A percentile compares a stretch with the other conserved stretches of the same genome.
Evolutionary conservation across 35 echinoderm and acorn worm genomes (phyloP).

Genomic region (Holothuria glaberrima): DNA sequence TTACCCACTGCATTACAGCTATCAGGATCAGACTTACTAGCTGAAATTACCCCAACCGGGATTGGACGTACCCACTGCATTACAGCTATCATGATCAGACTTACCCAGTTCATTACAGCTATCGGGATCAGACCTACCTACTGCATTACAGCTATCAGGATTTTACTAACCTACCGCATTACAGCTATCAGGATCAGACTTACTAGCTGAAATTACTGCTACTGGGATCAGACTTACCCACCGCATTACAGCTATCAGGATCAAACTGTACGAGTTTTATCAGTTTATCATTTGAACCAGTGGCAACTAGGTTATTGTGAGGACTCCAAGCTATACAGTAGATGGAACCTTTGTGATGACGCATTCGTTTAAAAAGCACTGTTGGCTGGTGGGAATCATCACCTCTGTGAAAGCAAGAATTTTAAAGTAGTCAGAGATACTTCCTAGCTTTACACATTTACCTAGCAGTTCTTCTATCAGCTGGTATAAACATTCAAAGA

Average conservation of each 20-base stretch:
- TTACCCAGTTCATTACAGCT: no score
- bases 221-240: constrained; percentile 63
- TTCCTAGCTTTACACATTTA: not conserved
- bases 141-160: no score
- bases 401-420: constrained; percentile 40
- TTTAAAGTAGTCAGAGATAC: not conserved
- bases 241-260: constrained; percentile 83
- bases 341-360: constrained; percentile 98
- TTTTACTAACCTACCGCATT: no score
- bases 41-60: no score
- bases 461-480: not conserved
- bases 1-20: no score
- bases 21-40: no score
- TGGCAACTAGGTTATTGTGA: constrained; percentile 79
- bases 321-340: constrained; percentile 97
- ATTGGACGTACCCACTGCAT: no score
- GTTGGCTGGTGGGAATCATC: constrained; percentile 81
- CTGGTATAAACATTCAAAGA: not conserved
- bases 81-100: no score
- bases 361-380: constrained; percentile 89
- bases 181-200: no score
- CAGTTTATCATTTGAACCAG: constrained; percentile 96
- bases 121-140: no score
- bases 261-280: constrained; percentile 90
- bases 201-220: no score